Evolutionary conservation across 2,888 invertebrate genomes (phyloP), one percentile per base, ranked within the genome.

Genomic region (Caenorhabditis macrosperma): DNA sequence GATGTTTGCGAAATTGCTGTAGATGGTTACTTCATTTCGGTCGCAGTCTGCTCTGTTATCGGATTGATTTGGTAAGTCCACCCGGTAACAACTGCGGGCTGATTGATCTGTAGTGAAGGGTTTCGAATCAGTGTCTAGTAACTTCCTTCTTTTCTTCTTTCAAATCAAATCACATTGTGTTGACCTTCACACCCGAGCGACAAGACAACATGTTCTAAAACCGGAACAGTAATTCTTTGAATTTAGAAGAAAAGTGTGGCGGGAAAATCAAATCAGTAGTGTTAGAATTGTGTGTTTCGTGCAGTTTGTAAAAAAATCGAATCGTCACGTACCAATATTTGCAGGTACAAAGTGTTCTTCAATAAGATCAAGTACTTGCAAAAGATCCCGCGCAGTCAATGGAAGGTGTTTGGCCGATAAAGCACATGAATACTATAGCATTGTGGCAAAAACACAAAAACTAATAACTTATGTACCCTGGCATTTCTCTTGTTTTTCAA

Each of bases 21-120:
- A 52, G 89, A 89, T 74, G 85, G 85, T 26, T 89, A 89, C 71
- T 89, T 87, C 77, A 86, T 89, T 41, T 85, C 86, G 30, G 90
- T 88, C 12, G 89, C 86, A 15, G 72, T 87, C 44, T 90, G 89
- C 74, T 83, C 88, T 9, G 80, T 87, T 10, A 67, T 88, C 46
- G 89, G 89, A 52, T 41, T 89, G 52, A 71, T 90, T 35, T 89
- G 89, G 89, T 89, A 69, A 60, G 72, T 46, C 12, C 7, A 48
- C 17, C n/a, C n/a, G n/a, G n/a, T n/a, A n/a, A n/a, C n/a, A n/a
- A n/a, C n/a, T n/a, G n/a, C n/a, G n/a, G n/a, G n/a, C n/a, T n/a
- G n/a, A n/a, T n/a, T 44, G 30, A 44, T 22, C 1, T 15, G 3
- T 24, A 46, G 2, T 46, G n/a, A 26, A 17, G 26, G 15, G 24